Conservation (phyloP, 2,797 vertebrate species). For the Ctenopoma multispine region DNA sequence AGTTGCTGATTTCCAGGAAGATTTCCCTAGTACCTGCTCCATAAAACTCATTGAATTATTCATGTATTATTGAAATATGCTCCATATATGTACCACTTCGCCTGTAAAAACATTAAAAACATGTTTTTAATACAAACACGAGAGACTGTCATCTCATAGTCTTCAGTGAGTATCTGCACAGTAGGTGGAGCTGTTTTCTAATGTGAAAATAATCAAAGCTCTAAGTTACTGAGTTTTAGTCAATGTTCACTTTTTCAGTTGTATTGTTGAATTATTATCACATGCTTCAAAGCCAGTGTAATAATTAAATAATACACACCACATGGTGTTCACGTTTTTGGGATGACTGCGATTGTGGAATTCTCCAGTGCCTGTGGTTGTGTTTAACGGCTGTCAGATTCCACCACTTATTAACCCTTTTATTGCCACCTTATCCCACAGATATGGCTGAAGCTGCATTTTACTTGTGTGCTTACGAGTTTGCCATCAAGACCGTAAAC, state of each 20-base stretch:
- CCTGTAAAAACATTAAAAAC: too few relatives aligned
- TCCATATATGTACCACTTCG: neutral
- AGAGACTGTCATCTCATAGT: too few relatives aligned
- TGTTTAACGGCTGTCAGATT: neutral
- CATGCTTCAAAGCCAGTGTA: neutral
- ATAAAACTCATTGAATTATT: neutral
- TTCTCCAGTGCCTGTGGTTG: neutral
- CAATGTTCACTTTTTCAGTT: neutral
- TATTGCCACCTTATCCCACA: slow-evolving; percentile 65
- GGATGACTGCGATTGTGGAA: neutral
- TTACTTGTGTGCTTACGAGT: slow-evolving; percentile 93
- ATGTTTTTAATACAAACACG: too few relatives aligned
- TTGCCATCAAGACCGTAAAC: slow-evolving; percentile 90
- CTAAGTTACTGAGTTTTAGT: neutral
- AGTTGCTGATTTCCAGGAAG: neutral
- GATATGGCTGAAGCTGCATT: slow-evolving; percentile 94
- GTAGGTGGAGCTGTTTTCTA: slow-evolving; percentile 52
- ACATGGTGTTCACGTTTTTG: neutral
- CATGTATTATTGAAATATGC: neutral
- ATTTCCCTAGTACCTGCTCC: neutral
- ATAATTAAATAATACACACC: neutral
- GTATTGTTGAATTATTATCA: neutral
- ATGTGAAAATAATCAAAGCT: neutral
- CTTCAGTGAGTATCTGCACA: slow-evolving; percentile 16
- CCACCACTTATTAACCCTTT: neutral